phyloP scores from a whole-genome alignment of 2,113 vertebrate species.

The Sturnira hondurensis region DNA sequence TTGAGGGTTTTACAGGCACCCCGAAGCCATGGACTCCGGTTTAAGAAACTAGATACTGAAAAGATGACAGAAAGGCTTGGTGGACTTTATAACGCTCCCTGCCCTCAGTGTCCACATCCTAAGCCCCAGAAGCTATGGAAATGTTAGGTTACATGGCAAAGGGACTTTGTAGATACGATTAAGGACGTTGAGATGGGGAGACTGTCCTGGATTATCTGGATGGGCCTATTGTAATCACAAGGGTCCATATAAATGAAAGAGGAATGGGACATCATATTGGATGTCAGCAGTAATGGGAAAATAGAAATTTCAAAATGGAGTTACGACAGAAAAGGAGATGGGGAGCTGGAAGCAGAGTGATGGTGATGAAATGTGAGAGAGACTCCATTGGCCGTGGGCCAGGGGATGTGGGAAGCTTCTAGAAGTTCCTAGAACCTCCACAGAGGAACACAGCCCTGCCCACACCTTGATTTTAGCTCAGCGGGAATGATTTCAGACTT shows the following conservation, averaged over 20 bases:
- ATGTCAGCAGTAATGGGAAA: background rate
- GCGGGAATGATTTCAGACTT: background rate
- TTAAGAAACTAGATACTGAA: background rate
- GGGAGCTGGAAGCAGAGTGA: background rate
- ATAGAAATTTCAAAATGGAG: too few species aligned
- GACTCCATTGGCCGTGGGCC: fast-evolving
- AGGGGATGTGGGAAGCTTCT: background rate
- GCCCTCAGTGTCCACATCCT: background rate
- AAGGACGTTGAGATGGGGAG: background rate
- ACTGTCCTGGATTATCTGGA: background rate
- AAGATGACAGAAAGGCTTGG: background rate
- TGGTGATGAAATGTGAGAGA: background rate
- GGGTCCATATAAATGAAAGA: background rate
- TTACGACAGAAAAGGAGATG: background rate
- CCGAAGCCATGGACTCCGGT: background rate
- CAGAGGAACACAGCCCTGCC: background rate
- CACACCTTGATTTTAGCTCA: background rate
- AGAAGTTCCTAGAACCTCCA: background rate
- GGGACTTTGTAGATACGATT: background rate
- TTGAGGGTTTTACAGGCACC: background rate
- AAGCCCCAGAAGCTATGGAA: background rate
- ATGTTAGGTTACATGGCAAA: background rate
- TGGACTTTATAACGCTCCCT: background rate
- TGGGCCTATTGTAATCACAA: background rate
- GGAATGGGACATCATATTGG: background rate